phyloP scores from a whole-genome alignment of 2,113 vertebrate genomes.

The Chrysemys picta region DNA sequence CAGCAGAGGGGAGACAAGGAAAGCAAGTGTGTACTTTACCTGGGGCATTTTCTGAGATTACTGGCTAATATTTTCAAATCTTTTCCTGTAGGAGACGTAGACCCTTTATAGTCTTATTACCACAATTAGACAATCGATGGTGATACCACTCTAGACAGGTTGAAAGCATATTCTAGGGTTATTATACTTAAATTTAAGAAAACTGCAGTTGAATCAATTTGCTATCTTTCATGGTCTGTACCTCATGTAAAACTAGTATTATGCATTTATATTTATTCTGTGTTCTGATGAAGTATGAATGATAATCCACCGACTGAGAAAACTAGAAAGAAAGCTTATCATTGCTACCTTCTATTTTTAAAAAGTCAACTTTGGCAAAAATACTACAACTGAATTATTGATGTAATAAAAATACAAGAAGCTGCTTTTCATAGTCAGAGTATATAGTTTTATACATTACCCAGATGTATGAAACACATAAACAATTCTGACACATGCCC shows the following conservation, averaged over 20 bases:
- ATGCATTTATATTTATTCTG: not conserved
- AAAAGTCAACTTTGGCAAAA: conserved; percentile 37
- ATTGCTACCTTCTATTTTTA: not conserved
- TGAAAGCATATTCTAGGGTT: not conserved
- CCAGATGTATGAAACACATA: conserved; percentile 76
- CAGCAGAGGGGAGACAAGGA: not conserved
- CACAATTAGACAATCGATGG: not conserved
- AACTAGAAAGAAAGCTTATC: not conserved
- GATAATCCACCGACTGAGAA: not conserved
- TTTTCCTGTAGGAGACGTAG: not conserved
- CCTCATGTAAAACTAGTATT: not conserved
- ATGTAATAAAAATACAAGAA: conserved; percentile 62
- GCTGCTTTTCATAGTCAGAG: conserved; percentile 73
- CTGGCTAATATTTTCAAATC: not conserved
- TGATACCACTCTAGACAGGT: not conserved
- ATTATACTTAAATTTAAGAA: not conserved
- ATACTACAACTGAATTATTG: conserved; percentile 17
- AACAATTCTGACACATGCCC: conserved; percentile 76
- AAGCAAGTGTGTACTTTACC: not conserved
- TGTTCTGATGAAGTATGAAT: not conserved
- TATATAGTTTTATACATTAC: conserved; percentile 67
- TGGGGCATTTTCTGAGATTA: not conserved
- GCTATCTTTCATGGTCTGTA: not conserved
- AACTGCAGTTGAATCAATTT: too few relatives aligned
- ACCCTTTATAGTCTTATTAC: not conserved